These are phyloP conservation scores for Helobdella robusta DNA, from an alignment of 2,888 invertebrate species.

Conservation along the genomic window DNA sequence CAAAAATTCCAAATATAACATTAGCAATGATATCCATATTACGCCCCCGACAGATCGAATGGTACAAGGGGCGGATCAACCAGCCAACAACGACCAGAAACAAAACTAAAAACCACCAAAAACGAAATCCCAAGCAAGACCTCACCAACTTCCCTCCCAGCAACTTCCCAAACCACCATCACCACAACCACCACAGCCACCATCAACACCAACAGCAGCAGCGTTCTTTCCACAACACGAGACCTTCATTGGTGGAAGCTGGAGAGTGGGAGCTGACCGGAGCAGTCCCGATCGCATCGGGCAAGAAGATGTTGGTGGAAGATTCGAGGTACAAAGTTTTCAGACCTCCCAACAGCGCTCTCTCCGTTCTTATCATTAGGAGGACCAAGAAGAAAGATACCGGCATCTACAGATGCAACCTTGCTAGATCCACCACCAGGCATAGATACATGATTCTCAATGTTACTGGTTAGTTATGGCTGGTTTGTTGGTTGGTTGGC, in stretches of 20 bases:
- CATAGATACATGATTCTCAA: slow-evolving; percentile 37
- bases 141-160: not conserved
- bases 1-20: too few species aligned
- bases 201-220: not conserved
- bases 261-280: slow-evolving; percentile 14
- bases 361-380: slow-evolving; percentile 37
- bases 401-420: slow-evolving; percentile 36
- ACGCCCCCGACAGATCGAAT: slow-evolving; percentile 28
- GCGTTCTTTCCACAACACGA: not conserved
- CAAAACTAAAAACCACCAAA: not conserved
- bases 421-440: slow-evolving; percentile 34
- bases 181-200: slow-evolving; percentile 23
- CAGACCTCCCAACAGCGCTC: slow-evolving; percentile 36
- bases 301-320: slow-evolving; percentile 33
- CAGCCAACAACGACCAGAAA: not conserved
- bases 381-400: slow-evolving; percentile 36
- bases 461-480: slow-evolving; percentile 37
- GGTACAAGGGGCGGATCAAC: slow-evolving; percentile 26
- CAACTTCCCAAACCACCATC: not conserved
- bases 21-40: too few species aligned
- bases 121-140: not conserved
- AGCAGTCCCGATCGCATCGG: slow-evolving; percentile 32
- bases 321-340: slow-evolving; percentile 35
- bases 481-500: too few species aligned
- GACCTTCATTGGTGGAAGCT: slow-evolving; percentile 3